Evolutionary conservation across 2,888 invertebrate genomes (phyloP).

Genomic region (Drosophila meridiana): DNA sequence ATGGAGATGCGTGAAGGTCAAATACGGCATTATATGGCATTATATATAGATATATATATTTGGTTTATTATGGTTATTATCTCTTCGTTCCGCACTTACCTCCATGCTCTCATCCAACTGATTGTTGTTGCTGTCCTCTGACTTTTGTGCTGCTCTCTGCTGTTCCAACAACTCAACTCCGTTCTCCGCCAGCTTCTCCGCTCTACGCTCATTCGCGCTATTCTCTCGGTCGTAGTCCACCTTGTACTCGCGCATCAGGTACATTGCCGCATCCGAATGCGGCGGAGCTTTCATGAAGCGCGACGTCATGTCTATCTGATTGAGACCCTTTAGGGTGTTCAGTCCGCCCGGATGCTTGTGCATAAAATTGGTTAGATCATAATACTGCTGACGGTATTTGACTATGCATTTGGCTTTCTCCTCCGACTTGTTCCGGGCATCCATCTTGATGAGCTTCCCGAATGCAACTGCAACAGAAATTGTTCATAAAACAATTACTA

Average conservation of each 20-base stretch:
- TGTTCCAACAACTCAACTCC: constrained; percentile 48
- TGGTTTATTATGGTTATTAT: background rate
- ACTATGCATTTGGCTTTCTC: constrained; percentile 75
- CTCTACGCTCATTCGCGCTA: constrained; percentile 6
- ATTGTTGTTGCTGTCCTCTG: constrained; percentile 75
- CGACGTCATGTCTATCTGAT: constrained; percentile 79
- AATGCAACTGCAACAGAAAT: constrained; percentile 52
- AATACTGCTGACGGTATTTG: constrained; percentile 86
- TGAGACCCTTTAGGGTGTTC: constrained; percentile 86
- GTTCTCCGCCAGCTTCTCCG: constrained; percentile 27
- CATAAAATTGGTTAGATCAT: constrained; percentile 89
- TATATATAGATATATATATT: too few relatives aligned
- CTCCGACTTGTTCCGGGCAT: constrained; percentile 28
- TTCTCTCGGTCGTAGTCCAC: constrained; percentile 36
- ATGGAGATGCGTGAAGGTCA: constrained; percentile 3
- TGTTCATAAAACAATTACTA: constrained; percentile 9
- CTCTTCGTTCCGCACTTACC: constrained; percentile 64
- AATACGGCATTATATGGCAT: background rate
- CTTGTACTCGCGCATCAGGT: constrained; percentile 84
- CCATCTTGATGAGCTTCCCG: constrained; percentile 42
- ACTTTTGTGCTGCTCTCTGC: background rate
- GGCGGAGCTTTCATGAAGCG: constrained; percentile 83
- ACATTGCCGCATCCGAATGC: constrained; percentile 85
- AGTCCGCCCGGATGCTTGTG: constrained; percentile 91
- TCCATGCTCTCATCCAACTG: constrained; percentile 84